Evolutionary conservation across 53 echinoderm and acorn worm species (phyloP), one percentile per base, ranked within the genome.

Genomic region (Echinometra lucunter): DNA sequence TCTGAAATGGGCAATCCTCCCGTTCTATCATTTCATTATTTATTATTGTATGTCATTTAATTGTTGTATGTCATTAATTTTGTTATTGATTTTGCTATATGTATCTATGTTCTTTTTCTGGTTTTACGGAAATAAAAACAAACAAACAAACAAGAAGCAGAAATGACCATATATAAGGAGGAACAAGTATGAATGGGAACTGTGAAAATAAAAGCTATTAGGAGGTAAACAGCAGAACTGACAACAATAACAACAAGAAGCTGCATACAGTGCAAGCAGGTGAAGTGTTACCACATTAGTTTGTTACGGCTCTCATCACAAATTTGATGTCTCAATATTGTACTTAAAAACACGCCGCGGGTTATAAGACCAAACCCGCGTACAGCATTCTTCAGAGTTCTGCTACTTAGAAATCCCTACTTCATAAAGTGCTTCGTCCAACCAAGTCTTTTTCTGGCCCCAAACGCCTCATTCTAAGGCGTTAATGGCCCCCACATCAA

Each of bases 401-500:
- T 45, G 21, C 89, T 89, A 89, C 37, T 89, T 35, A 57, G 37
- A 89, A 89, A 49, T 32, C 89, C 37, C 7, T 49, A 35, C 63
- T 60, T 89, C 85, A 85, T 85, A 45, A 45, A 47, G 85, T 49
- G 85, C 85, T 85, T 89, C 3, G 89, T 88, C 63, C 89, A 23
- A 58, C 60, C 60, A 23, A 58, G 38, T 37, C 60, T 60, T 55
- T 49, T 58, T 60, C n/a, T 34, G 60, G 89, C 60, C 60, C 89
- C 91, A 15, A 69, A 45, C 66, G 69, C 45, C 91, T 91, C 91
- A 91, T 91, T 66, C 37, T 91, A 42, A 89, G 72, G 91, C 91
- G 66, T 91, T 91, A 67, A 91, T 91, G 69, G 91, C 10, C 47
- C n/a, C 91, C 30, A 91, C 91, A 91, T 91, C 91, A 91, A 91